These are phyloP conservation scores for Sciurus vulgaris DNA, from an alignment of 2,797 vertebrate genomes.

Conservation along the genomic window DNA sequence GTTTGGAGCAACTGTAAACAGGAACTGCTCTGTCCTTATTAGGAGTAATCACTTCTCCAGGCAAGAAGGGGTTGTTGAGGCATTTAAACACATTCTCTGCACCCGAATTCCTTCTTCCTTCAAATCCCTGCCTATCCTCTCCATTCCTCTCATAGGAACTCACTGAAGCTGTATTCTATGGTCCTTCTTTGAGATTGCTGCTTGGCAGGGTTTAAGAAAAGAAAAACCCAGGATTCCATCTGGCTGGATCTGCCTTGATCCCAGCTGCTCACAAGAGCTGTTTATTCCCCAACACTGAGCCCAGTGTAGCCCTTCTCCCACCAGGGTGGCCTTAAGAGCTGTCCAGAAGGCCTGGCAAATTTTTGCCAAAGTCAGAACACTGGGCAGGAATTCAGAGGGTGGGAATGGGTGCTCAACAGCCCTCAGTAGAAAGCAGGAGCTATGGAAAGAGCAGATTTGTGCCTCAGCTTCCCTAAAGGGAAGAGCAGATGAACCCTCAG, in stretches of 20 bases:
- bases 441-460: background rate
- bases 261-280: slow-evolving; percentile 74
- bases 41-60: slow-evolving; percentile 68
- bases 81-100: slow-evolving; percentile 34
- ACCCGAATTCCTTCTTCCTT: slow-evolving; percentile 48
- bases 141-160: background rate
- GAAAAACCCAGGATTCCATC: slow-evolving; percentile 73
- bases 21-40: slow-evolving; percentile 56
- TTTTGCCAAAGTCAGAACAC: slow-evolving; percentile 53
- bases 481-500: background rate
- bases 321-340: slow-evolving; percentile 72
- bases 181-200: slow-evolving; percentile 31
- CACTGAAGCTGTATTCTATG: background rate
- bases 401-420: background rate
- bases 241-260: slow-evolving; percentile 64
- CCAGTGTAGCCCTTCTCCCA: slow-evolving; percentile 65
- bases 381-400: slow-evolving; percentile 48
- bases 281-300: slow-evolving; percentile 75
- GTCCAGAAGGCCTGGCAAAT: slow-evolving; percentile 68
- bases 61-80: slow-evolving; percentile 60
- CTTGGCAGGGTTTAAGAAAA: slow-evolving; percentile 61
- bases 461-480: background rate
- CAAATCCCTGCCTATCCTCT: background rate
- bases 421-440: background rate
- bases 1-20: slow-evolving; percentile 77